These are phyloP conservation scores for Lamellibrachia satsuma DNA, from an alignment of 2,888 invertebrate genomes.

Conservation along the genomic window DNA sequence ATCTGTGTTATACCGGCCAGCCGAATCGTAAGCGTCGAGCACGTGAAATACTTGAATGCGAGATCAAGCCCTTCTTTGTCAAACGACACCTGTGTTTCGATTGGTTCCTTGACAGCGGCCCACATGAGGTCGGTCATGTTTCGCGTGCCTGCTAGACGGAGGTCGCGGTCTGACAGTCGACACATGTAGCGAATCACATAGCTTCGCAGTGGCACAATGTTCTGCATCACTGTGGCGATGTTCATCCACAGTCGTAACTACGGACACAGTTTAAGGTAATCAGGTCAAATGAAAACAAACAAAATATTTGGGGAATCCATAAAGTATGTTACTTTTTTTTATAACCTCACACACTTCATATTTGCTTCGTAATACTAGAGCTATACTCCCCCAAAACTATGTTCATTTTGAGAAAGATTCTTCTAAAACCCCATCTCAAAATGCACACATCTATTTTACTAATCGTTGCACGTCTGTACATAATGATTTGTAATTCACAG, in stretches of 20 bases:
- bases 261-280: background rate
- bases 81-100: constrained; percentile 71
- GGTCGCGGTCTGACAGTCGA: constrained; percentile 88
- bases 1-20: constrained; percentile 93
- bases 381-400: no score
- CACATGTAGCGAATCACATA: constrained; percentile 90
- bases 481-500: no score
- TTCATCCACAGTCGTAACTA: constrained; percentile 89
- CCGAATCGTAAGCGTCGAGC: constrained; percentile 91
- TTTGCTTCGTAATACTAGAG: no score
- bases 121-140: constrained; percentile 97
- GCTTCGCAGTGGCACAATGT: constrained; percentile 86
- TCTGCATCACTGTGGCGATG: constrained; percentile 86
- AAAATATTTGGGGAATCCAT: background rate
- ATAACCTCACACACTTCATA: no score
- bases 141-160: constrained; percentile 86
- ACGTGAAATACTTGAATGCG: constrained; percentile 96
- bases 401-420: no score
- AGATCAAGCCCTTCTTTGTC: constrained; percentile 88
- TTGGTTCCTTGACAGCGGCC: constrained; percentile 91
- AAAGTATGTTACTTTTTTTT: background rate
- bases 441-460: no score
- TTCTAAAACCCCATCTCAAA: no score
- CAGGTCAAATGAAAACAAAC: background rate
- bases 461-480: no score